Base-by-base conservation (phyloP, 2,888 invertebrate species). In the Drepanosiphum platanoidis region DNA sequence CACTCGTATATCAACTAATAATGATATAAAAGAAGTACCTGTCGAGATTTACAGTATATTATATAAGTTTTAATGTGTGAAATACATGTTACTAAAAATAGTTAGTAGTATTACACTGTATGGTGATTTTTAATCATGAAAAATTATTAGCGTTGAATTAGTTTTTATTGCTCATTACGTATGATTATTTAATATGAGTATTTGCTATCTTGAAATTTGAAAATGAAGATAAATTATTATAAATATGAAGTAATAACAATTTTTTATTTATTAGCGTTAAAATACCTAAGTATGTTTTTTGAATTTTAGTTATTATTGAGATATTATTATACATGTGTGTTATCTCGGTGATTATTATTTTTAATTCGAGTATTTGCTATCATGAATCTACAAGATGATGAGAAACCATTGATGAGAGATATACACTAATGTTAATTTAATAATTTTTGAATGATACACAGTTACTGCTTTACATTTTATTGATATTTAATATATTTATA, bases 281-380 rank as follows among this genome's bases (percentile, higher is more conserved):
- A n/a, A n/a, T n/a, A n/a, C n/a, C n/a, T n/a, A n/a, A n/a, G n/a
- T n/a, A n/a, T n/a, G n/a, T n/a, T n/a, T n/a, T n/a, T n/a, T n/a
- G n/a, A n/a, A n/a, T n/a, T n/a, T n/a, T n/a, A n/a, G n/a, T n/a
- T n/a, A n/a, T n/a, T n/a, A n/a, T n/a, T n/a, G n/a, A n/a, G n/a
- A n/a, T n/a, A n/a, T n/a, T n/a, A n/a, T n/a, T n/a, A n/a, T n/a
- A n/a, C n/a, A n/a, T n/a, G 3, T 22, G n/a, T 70, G 18, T 34
- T 36, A 61, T 77, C 32, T 68, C 77, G n/a, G 30, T 34, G 68
- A 46, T 39, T 61, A 72, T 58, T 77, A 22, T 58, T 79, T 34
- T 36, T 42, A 27, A 66, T 66, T 83, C 74, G 74, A 83, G 74
- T 83, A 83, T 83, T 83, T 83, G 84, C 77, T 84, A 84, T 84